Evolutionary conservation across 30 jellyfish, hydroid and myxozoan genomes (phyloP).

Genomic region (Aurelia coerulea): DNA sequence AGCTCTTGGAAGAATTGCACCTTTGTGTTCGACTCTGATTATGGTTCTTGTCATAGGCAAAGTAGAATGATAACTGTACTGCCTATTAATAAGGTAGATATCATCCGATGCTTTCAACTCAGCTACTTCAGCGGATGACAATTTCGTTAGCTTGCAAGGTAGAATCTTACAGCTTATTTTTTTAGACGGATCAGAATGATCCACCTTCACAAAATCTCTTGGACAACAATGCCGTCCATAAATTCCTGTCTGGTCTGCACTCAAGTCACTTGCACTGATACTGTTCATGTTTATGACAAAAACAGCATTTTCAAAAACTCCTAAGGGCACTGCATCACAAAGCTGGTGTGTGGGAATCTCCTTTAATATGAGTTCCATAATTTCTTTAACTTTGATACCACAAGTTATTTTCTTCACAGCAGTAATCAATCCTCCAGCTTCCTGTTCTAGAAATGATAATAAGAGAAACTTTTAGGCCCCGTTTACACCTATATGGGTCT

Average conservation of each 20-base stretch:
- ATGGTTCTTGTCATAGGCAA: constrained; percentile 17
- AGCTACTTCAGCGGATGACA: constrained; percentile 9
- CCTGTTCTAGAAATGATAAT: constrained; percentile 1
- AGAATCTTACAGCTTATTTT: not conserved
- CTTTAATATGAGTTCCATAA: not conserved
- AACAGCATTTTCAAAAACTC: constrained; percentile 8
- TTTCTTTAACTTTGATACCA: constrained; percentile 11
- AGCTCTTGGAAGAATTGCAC: not conserved
- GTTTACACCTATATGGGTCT: not conserved
- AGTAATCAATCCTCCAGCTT: not conserved
- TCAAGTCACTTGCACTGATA: constrained; percentile 9
- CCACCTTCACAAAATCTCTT: constrained; percentile 11
- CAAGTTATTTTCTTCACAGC: not conserved
- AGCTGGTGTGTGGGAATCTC: constrained; percentile 7
- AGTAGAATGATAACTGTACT: constrained; percentile 24
- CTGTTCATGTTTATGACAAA: not conserved
- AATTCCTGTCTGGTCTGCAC: constrained; percentile 22
- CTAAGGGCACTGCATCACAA: constrained; percentile 20
- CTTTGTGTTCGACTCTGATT: constrained; percentile 4
- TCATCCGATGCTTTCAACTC: constrained; percentile 23
- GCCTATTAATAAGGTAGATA: constrained; percentile 9
- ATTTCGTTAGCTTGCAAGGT: not conserved
- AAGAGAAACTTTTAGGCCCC: constrained; percentile 16
- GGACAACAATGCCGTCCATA: constrained; percentile 26
- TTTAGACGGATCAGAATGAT: not conserved